phyloP scores from a whole-genome alignment of 2,113 vertebrate species.

The Muscicapa adusta region DNA sequence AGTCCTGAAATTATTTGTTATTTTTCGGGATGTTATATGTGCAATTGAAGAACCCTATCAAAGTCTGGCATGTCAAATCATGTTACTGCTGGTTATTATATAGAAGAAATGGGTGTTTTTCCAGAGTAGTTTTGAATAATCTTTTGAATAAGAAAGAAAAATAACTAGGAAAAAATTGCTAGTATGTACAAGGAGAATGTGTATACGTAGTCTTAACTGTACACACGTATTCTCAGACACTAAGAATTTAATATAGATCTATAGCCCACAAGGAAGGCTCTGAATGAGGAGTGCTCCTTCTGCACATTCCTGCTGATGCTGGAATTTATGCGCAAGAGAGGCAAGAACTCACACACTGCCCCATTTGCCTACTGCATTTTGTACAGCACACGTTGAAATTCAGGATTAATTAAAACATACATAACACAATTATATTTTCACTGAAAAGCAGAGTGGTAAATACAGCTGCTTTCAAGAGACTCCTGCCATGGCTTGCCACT shows the following conservation, averaged over 20 bases:
- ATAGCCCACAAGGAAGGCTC: background rate
- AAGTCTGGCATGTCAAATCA: background rate
- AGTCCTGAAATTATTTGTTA: background rate
- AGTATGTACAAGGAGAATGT: background rate
- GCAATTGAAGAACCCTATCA: background rate
- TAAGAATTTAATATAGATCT: background rate
- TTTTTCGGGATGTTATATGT: background rate
- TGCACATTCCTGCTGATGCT: background rate
- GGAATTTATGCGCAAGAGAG: background rate
- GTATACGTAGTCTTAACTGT: background rate
- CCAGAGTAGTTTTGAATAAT: background rate
- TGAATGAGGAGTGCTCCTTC: background rate
- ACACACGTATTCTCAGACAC: background rate
- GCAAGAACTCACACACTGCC: background rate
- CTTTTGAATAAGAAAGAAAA: background rate
- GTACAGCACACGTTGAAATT: fast-evolving
- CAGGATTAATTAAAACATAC: background rate
- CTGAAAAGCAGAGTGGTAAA: constrained; percentile 18
- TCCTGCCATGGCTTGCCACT: constrained; percentile 72
- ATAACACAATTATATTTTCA: background rate
- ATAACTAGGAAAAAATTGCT: background rate
- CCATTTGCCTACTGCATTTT: background rate
- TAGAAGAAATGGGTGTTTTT: background rate
- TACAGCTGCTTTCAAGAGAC: constrained; percentile 36
- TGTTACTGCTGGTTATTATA: background rate